Percentiles rank a stretch among this genome's conserved stretches.
phyloP scores from a whole-genome alignment of 2,797 vertebrate genomes.

The Sphenodon punctatus region DNA sequence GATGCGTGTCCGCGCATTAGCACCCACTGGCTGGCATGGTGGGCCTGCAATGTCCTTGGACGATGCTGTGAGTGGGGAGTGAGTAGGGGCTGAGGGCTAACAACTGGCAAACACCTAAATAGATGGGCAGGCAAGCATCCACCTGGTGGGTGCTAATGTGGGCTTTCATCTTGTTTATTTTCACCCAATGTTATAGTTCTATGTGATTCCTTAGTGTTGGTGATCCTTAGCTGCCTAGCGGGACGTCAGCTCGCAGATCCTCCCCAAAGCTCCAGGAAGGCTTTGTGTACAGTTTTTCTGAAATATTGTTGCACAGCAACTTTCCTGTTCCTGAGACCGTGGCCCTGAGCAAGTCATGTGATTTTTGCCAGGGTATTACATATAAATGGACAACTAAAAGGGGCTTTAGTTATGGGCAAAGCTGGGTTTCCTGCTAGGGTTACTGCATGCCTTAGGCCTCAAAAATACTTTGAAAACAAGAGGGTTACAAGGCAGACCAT shows the following conservation, averaged over 20 bases:
- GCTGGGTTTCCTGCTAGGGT: conserved; percentile 15
- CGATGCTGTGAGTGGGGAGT: no score
- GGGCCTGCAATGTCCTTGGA: no score
- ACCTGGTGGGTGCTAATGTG: no score
- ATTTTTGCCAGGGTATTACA: background rate
- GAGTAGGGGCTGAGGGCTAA: no score
- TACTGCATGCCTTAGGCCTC: background rate
- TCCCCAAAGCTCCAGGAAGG: background rate
- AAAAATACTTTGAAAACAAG: conserved; percentile 7
- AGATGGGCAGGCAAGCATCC: no score
- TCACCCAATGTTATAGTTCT: no score
- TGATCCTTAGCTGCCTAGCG: background rate
- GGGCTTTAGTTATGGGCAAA: background rate
- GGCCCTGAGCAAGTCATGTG: background rate
- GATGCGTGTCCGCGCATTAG: no score
- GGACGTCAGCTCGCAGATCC: background rate
- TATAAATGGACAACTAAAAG: background rate
- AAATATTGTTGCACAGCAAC: accelerated
- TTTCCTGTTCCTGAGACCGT: conserved; percentile 12
- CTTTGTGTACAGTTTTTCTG: background rate
- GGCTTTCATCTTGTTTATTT: no score
- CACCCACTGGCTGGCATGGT: no score
- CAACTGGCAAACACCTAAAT: no score
- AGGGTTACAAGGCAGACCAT: background rate
- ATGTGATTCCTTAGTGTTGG: background rate